Base-by-base conservation (phyloP, 2,888 invertebrate genomes). In the Tipula confusa region DNA sequence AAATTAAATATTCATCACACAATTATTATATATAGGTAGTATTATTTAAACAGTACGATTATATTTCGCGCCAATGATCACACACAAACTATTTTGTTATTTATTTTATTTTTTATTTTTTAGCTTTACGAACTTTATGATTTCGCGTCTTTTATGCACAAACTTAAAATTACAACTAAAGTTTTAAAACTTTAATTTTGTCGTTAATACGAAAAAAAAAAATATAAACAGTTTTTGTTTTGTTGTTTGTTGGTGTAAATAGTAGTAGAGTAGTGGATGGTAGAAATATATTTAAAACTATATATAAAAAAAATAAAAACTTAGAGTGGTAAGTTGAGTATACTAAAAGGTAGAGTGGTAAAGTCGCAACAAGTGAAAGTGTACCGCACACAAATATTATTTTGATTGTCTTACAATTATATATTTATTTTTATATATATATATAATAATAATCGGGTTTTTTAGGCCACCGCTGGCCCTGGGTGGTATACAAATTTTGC, bases 351-450 rank as follows among this genome's bases (percentile, higher is more conserved):
- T 80, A 80, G 31, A 80, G 80, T 80, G 18, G 82, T 82, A 11
- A 18, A 82, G 82, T 82, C 82, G 82, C 82, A 82, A 82, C 82
- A 82, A 82, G 82, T 82, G 82, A 82, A 82, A 82, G 82, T 82
- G 82, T 82, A 82, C 82, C 82, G 18, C 15, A 33, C 15, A 82
- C 18, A 33, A 82, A 31, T 9, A 64, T 64, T 64, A 64, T 64
- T 7, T 24, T 64, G n/a, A 64, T 64, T 64, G 64, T 64, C 18
- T 64, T 64, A 64, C 64, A 64, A 64, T 64, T 64, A 64, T 24
- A 24, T 43, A 43, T 43, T 6, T 15, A 43, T 43, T 43, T 43
- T 15, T 5, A 43, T 15, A 0, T 33, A 33, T 33, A 11, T 11
- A 33, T 33, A 2, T 1, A 33, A 33, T 11, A 1, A 33, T 9